Conservation (phyloP, 2,888 invertebrate genomes). For the Caenorhabditis sulstoni region DNA sequence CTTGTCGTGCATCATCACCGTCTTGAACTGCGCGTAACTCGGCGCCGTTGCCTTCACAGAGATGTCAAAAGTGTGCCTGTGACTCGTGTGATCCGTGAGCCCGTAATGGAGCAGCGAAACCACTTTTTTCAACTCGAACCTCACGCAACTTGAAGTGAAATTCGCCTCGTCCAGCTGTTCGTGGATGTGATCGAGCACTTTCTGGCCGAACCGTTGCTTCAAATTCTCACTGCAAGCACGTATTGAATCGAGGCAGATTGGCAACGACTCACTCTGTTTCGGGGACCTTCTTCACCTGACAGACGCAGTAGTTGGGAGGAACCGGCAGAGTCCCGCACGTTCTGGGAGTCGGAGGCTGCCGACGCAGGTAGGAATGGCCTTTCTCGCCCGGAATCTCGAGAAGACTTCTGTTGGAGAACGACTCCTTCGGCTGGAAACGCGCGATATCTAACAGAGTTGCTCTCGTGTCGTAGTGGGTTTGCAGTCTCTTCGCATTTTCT, state of each 20-base stretch:
- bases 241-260: background rate
- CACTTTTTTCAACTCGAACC: slow-evolving; percentile 16
- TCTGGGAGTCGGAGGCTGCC: slow-evolving; percentile 40
- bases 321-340: slow-evolving; percentile 59
- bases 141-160: slow-evolving; percentile 22
- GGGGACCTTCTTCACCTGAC: slow-evolving; percentile 38
- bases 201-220: slow-evolving; percentile 2
- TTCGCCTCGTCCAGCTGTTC: background rate
- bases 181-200: slow-evolving; percentile 26
- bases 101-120: slow-evolving; percentile 19
- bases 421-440: slow-evolving; percentile 38
- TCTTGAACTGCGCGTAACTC: slow-evolving; percentile 30
- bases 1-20: slow-evolving; percentile 11
- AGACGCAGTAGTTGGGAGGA: slow-evolving; percentile 62
- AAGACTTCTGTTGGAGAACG: slow-evolving; percentile 8
- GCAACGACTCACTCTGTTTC: slow-evolving; percentile 3
- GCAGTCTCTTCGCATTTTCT: slow-evolving; percentile 52
- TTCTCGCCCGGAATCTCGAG: slow-evolving; percentile 44
- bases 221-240: slow-evolving; percentile 25
- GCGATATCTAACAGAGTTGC: slow-evolving; percentile 63
- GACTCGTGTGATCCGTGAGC: slow-evolving; percentile 16
- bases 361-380: slow-evolving; percentile 57
- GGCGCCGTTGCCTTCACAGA: slow-evolving; percentile 7
- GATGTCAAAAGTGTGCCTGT: slow-evolving; percentile 23
- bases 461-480: slow-evolving; percentile 64